Percentiles rank a stretch among this genome's conserved stretches.
Evolutionary conservation across 2,113 vertebrate species (phyloP).

Genomic region (Microtus oregoni): DNA sequence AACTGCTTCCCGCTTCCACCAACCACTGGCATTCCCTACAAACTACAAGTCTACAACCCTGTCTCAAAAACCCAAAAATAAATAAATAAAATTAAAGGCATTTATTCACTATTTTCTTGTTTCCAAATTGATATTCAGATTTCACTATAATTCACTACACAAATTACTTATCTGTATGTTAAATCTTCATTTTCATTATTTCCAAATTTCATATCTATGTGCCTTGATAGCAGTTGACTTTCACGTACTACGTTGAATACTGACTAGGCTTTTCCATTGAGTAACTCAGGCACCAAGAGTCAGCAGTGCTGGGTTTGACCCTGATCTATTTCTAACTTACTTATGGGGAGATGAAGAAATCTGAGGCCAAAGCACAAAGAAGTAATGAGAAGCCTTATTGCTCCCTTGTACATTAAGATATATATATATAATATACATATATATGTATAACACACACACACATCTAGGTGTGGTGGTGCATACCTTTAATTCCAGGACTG

Average conservation of each 20-base stretch:
- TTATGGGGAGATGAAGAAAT: neutral
- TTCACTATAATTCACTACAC: neutral
- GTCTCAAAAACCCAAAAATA: neutral
- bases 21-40: neutral
- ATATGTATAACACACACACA: neutral
- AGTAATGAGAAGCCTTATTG: neutral
- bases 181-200: neutral
- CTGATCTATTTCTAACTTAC: neutral
- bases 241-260: neutral
- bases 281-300: neutral
- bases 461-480: neutral
- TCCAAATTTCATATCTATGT: neutral
- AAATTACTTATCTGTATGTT: neutral
- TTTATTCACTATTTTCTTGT: neutral
- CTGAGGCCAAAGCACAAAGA: neutral
- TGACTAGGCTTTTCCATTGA: neutral
- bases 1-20: neutral
- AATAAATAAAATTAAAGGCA: neutral
- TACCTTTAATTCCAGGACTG: neutral
- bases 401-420: neutral
- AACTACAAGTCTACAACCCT: neutral
- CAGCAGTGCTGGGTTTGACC: neutral
- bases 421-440: neutral
- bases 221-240: neutral
- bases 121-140: neutral